These are phyloP conservation scores for Grallaria varia DNA, from an alignment of 2,113 vertebrate genomes.

Conservation along the genomic window DNA sequence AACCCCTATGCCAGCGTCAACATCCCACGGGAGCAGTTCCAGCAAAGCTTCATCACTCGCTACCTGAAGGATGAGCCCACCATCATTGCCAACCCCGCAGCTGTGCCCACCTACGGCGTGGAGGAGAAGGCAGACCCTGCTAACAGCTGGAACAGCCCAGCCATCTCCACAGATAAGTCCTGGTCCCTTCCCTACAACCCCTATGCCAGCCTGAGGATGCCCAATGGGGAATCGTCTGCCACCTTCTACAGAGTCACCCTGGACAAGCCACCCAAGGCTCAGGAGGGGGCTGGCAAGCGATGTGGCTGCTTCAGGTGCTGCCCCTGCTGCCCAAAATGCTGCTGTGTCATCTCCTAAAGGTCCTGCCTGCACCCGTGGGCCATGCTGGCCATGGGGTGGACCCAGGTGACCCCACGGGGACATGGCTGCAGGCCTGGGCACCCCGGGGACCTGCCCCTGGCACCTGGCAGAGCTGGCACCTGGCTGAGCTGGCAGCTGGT, in stretches of 20 bases:
- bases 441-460: fast-evolving
- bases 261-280: constrained; percentile 29
- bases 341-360: constrained; percentile 67
- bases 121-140: background rate
- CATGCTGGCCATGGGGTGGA: background rate
- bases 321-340: constrained; percentile 62
- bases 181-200: constrained; percentile 70
- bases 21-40: constrained; percentile 79
- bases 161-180: background rate
- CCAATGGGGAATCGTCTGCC: background rate
- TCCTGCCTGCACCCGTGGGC: fast-evolving
- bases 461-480: background rate
- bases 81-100: constrained; percentile 63
- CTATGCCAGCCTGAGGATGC: constrained; percentile 56
- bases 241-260: constrained; percentile 62
- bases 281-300: background rate
- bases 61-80: constrained; percentile 62
- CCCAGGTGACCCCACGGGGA: background rate
- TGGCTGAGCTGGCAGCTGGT: background rate
- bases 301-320: constrained; percentile 67
- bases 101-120: fast-evolving
- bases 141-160: background rate
- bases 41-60: constrained; percentile 65
- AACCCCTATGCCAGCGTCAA: constrained; percentile 77
- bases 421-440: background rate